A percentile compares a stretch with the other conserved stretches of the same genome.
Conservation (phyloP, 2,113 vertebrate species). For the Pituophis catenifer region DNA sequence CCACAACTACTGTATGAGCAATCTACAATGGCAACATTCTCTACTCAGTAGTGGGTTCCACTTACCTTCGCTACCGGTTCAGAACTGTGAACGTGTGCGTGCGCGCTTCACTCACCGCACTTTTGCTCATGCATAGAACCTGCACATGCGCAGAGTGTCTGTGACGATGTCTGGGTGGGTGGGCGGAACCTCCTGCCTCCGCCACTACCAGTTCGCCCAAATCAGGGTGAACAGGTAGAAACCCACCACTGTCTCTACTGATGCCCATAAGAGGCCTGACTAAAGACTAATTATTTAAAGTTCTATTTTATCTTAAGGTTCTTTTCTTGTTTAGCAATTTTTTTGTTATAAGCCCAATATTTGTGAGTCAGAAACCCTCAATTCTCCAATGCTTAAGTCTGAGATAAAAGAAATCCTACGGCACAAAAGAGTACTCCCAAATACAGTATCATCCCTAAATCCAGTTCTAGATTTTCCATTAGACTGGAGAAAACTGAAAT, state of each 20-base stretch:
- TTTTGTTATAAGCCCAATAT: not conserved
- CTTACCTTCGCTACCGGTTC: too few species aligned
- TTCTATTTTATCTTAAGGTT: not conserved
- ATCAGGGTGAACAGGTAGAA: too few species aligned
- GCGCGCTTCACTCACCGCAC: too few species aligned
- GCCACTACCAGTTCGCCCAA: too few species aligned
- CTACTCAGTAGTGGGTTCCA: too few species aligned
- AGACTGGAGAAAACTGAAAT: not conserved
- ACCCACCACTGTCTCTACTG: not conserved
- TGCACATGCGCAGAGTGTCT: too few species aligned
- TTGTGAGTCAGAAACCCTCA: not conserved
- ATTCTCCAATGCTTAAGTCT: not conserved
- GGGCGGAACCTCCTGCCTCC: too few species aligned
- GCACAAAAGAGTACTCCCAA: not conserved
- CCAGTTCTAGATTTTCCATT: not conserved
- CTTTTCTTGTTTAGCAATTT: not conserved
- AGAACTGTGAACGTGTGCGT: too few species aligned
- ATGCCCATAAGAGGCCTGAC: not conserved
- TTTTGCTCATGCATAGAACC: too few species aligned
- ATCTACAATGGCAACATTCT: not conserved
- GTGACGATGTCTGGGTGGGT: too few species aligned
- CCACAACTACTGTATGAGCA: not conserved
- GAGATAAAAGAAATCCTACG: not conserved
- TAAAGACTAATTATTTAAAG: not conserved
- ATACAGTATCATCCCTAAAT: not conserved